Percentiles rank a stretch among this genome's conserved stretches.
phyloP scores from a whole-genome alignment of 2,113 vertebrate genomes.

The Python bivittatus region DNA sequence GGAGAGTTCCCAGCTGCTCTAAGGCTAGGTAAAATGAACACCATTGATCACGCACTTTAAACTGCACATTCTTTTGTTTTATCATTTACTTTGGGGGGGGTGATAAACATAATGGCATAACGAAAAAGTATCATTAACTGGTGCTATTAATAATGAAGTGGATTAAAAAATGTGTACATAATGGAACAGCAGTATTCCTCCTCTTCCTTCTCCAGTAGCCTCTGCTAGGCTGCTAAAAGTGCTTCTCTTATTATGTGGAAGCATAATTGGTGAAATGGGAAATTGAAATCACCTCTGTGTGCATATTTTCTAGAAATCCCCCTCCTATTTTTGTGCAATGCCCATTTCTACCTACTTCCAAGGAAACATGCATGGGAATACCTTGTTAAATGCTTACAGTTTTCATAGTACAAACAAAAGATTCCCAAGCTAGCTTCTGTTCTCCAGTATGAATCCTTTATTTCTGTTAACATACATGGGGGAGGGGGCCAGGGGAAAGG shows the following conservation, averaged over 20 bases:
- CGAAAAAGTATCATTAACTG: neutral
- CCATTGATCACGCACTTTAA: neutral
- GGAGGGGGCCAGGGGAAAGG: neutral
- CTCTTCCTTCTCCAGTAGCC: neutral
- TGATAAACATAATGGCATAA: neutral
- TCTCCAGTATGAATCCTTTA: neutral
- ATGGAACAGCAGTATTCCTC: neutral
- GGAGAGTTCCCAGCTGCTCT: neutral
- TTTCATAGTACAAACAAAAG: neutral
- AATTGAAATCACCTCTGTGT: neutral
- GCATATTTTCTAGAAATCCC: neutral
- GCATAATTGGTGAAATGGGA: neutral
- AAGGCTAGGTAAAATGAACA: neutral
- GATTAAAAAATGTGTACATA: neutral
- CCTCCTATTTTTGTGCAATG: neutral
- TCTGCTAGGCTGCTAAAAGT: neutral
- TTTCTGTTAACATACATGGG: neutral
- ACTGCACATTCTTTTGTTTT: neutral
- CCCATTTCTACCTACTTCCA: neutral
- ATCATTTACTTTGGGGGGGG: neutral
- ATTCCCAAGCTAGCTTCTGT: neutral
- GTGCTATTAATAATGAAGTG: neutral
- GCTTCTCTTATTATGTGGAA: neutral
- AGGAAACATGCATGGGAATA: neutral
- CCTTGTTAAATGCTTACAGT: slow-evolving; percentile 27